Base-by-base conservation (phyloP, 2,113 vertebrate genomes). In the Clupea harengus region DNA sequence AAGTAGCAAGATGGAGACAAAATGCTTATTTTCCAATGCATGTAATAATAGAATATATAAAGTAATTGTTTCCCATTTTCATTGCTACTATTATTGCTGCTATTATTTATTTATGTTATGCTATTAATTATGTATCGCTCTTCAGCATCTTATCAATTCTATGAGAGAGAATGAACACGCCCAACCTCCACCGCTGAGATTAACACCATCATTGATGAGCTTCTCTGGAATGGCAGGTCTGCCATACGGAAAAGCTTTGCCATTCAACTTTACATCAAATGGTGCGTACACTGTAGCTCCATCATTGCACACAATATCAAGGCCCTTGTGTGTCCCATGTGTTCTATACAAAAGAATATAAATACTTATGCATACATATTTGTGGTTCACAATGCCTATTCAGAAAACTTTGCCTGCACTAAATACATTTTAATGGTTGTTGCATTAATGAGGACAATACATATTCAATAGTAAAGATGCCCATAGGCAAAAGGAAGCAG, bases 231-330 rank as follows among this genome's bases (percentile, higher is more conserved):
- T 85, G 82, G 90, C 88, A 4, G 94, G 94, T 10, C 91, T 91
- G 0, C 83, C 85, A 57, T 93, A 95, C 49, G 95, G 88, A 46
- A 88, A 92, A 0, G 93, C 15, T 7, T 92, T 93, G 28, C 95
- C 91, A 0, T 90, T 81, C 57, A 96, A 88, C n/a, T 44, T 82
- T 0, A 95, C 95, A 0, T 94, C 93, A 85, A 97, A 96, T 13
- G 96, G 96, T 4, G 96, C 95, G 0, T 91, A 93, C 60, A 96
- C 94, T 0, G 90, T 92, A 0, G 93, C 89, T 13, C 95, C 95
- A 0, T 96, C 96, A 0, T 88, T 3, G 6, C 96, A 96, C 82
- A 91, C 89, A 44, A 97, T 90, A 4, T 96, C 96, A 87, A 96
- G 92, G 0, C 92, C 96, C 0, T 0, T 0, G 81, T 97, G 95